Evolutionary conservation across 1,140 invertebrate species (phyloP), one percentile per base, ranked within the genome.

Genomic region (Neuroterus valhalla): DNA sequence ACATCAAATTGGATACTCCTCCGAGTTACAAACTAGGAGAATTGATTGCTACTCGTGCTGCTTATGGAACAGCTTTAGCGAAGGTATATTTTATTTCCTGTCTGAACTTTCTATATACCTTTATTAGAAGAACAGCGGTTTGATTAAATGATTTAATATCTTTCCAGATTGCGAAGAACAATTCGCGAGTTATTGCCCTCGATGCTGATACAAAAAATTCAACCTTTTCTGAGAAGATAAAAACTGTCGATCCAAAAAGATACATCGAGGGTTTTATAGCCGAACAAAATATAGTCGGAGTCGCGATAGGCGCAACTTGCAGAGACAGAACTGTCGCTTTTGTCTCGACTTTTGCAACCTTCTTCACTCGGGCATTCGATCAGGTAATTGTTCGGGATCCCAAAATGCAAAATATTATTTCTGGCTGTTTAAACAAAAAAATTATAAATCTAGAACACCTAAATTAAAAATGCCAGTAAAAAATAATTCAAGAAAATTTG

Each of bases 151-250:
- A 17, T 38, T 67, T 68, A 48, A 26, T 74, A 66, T 72, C 68
- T 19, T 76, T 83, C 21, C 26, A 89, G 91, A 91, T 96, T 72
- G 98, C 95, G 0, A 93, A 96, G 75, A 94, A 91, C 74, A 98
- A 97, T 89, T 83, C 92, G 17, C 91, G 97, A 71, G 96, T 99
- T 8, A 94, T 99, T 85, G 97, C 96, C 68, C 88, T 99, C 66
- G 98, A 99, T 89, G 98, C 96, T 67, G 98, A 99, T 87, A 99
- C 98, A 43, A 99, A 99, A 90, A 99, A 99, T 88, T 99, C 98
- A 0, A 99, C 99, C 0, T 99, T 95, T 89, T 96, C 98, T 19
- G 96, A 98, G 70, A 98, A 97, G 87, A 93, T 99, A 66, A 95
- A 95, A 85, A 93, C 94, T 70, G 93, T 94, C 1, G 94, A 94